A percentile compares a stretch with the other conserved stretches of the same genome.
Evolutionary conservation across 2,113 vertebrate genomes (phyloP).

Genomic region (Nettapus auritus): DNA sequence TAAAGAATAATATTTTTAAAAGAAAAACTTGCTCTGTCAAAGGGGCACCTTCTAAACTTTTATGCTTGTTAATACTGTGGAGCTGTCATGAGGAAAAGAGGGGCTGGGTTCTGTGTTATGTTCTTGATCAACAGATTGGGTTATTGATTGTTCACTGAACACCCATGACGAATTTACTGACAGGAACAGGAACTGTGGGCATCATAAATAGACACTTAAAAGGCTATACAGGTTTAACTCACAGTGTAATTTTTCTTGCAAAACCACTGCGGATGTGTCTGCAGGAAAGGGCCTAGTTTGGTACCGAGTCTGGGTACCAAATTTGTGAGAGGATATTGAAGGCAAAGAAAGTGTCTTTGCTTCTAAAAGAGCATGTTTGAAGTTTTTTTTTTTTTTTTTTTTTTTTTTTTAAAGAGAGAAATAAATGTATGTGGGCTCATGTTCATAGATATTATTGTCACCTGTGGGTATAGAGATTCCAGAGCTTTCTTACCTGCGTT

Average conservation of each 20-base stretch:
- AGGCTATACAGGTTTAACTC: background rate
- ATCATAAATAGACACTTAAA: background rate
- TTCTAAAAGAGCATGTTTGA: background rate
- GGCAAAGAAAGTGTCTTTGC: background rate
- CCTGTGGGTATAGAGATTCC: background rate
- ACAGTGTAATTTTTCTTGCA: background rate
- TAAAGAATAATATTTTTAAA: background rate
- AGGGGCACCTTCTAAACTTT: background rate
- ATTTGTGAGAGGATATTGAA: background rate
- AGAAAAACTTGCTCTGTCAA: background rate
- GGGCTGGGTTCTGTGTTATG: background rate
- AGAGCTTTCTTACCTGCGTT: background rate
- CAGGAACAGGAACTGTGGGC: background rate
- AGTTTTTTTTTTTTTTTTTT: no score
- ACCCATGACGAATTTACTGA: background rate
- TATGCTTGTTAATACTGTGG: background rate
- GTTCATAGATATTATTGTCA: background rate
- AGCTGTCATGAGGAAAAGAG: background rate
- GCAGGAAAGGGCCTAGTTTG: background rate
- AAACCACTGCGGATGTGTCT: background rate
- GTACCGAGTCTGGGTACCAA: background rate
- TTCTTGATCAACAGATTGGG: background rate
- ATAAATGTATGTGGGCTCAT: background rate
- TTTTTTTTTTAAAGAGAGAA: no score
- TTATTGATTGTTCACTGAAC: background rate